Base-by-base conservation (phyloP, 2,888 invertebrate genomes). In the Ophonus ardosiacus region DNA sequence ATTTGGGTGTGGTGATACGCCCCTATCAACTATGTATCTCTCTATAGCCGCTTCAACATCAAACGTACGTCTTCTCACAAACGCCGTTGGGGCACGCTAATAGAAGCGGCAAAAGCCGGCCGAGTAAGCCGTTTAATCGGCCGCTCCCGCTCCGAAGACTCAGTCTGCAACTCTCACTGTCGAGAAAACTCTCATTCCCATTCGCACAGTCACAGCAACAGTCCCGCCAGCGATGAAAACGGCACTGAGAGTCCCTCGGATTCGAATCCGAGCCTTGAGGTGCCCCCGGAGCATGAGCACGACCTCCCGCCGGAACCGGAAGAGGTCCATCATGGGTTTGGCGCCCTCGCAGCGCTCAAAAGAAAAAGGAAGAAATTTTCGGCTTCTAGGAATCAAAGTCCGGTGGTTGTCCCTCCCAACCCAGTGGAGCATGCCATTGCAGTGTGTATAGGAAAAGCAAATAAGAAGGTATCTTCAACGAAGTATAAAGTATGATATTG, bases 361-460 rank as follows among this genome's bases (percentile, higher is more conserved):
- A 94, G 95, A 89, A 97, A 96, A 91, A 93, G 96, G 87, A 96
- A 96, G 91, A 96, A 96, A 90, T 97, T 96, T 91, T 96, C 96
- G 0, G 95, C 96, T 87, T 96, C 96, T 86, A 93, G 96, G 88
- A 95, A 95, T 86, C 93, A 94, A 80, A 94, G 93, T 88, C 93
- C 93, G 6, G 92, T 93, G 51, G 92, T 92, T 81, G 91, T 92
- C 86, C 91, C 92, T 10, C 90, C 92, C 91, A 85, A 92, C 92
- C 89, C 92, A 91, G 87, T 91, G 88, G 87, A 91, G 90, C 85
- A 92, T 90, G 87, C 91, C 61, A 86, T 88, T 87, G 86, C 88
- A 88, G 86, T 89, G 88, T 82, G 89, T 88, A 87, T 89, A 86
- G 89, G 86, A 17, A 89, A 89, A 86, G 88, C 87, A 78, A 88